Evolutionary conservation across 2,888 invertebrate genomes (phyloP), one percentile per base, ranked within the genome.

Genomic region (Diarsia brunnea): DNA sequence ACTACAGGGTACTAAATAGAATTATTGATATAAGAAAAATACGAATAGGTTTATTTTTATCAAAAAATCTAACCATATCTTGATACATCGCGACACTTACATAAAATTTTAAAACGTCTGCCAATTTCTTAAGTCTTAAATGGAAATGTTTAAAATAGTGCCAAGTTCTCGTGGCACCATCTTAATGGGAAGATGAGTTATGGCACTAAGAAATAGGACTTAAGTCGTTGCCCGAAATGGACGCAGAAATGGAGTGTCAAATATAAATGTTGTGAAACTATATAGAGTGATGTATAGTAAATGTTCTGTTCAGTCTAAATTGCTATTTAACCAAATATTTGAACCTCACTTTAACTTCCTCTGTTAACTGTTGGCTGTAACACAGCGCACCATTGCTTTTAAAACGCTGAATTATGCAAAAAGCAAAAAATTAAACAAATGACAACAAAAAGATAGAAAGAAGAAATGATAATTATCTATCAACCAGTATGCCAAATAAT

Each of bases 131-230:
- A 65, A 27, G 47, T 63, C n/a, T 65, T 24, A 73, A 70, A 85
- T 75, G 60, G 51, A 75, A 55, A 73, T 69, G 49, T 63, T 65
- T 82, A 72, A 73, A 79, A 72, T 78, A 65, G 78, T 78, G 78
- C 71, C 74, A 78, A 88, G 75, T 80, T 75, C 74, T 55, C 58
- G 84, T 75, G 84, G 60, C 80, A 86, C 65, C 31, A n/a, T 67
- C 61, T 68, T 79, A 86, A 84, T 84, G 75, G 72, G 63, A n/a
- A 75, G 16, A 86, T 84, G 75, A 86, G 47, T 79, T 79, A 86
- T 79, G 19, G 65, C 31, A 51, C 19, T 8, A 61, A 73, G 67
- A 82, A 85, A 58, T 85, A 71, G 78, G 60, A 73, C 86, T 73
- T 61, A 60, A 78, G 61, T 31, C 43, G n/a, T 51, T 70, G 73